Evolutionary conservation across 1,140 invertebrate genomes (phyloP).

Genomic region (Drosophila suzukii): DNA sequence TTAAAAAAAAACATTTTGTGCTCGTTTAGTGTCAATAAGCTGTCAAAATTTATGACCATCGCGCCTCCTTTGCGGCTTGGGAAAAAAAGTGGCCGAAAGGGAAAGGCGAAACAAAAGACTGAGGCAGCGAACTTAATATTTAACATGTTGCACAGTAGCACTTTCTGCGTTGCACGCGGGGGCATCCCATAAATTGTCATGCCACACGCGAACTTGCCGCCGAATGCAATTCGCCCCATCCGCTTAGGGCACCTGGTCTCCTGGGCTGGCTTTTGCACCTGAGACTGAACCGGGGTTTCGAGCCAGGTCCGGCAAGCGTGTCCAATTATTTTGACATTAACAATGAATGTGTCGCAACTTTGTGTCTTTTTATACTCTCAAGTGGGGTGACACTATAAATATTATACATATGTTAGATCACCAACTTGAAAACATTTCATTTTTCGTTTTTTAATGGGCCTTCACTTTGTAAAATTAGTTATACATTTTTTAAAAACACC

Average conservation of each 20-base stretch:
- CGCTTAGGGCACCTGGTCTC: slow-evolving; percentile 33
- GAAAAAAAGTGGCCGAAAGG: slow-evolving; percentile 14
- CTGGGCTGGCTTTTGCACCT: slow-evolving; percentile 33
- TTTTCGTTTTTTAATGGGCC: too few species aligned
- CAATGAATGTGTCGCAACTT: slow-evolving; percentile 76
- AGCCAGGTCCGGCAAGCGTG: slow-evolving; percentile 68
- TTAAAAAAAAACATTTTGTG: slow-evolving; percentile 1
- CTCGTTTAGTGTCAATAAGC: slow-evolving; percentile 74
- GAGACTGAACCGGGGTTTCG: slow-evolving; percentile 8
- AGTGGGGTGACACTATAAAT: background rate
- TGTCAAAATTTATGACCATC: slow-evolving; percentile 73
- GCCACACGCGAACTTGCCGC: slow-evolving; percentile 70
- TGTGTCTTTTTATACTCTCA: slow-evolving; percentile 36
- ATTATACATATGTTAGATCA: background rate
- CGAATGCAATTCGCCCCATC: slow-evolving; percentile 18
- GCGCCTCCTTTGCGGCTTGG: slow-evolving; percentile 44
- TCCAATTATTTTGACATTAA: slow-evolving; percentile 83
- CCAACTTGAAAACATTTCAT: too few species aligned
- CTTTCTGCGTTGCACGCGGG: slow-evolving; percentile 46
- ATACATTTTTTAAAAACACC: too few species aligned
- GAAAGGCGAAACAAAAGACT: slow-evolving; percentile 50
- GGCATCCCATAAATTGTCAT: slow-evolving; percentile 73
- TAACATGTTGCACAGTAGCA: slow-evolving; percentile 52
- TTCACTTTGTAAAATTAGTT: too few species aligned
- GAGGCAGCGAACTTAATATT: slow-evolving; percentile 59